Conservation (phyloP, 2,888 invertebrate species). For the Pegoplata infirma region DNA sequence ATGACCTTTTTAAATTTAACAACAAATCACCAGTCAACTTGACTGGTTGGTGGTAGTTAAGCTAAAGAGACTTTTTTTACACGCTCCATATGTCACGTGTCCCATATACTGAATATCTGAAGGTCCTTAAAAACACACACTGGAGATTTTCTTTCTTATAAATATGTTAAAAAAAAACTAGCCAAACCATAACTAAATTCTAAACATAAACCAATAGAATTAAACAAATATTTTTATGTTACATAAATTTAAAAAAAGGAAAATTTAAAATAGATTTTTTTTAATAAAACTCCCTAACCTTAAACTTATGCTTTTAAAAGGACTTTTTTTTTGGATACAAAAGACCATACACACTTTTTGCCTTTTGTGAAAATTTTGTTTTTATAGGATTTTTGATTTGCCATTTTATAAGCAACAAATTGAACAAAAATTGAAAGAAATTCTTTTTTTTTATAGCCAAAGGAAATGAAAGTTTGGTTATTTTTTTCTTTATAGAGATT, state of each 20-base stretch:
- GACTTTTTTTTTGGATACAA: slow-evolving; percentile 5
- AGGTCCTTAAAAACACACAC: slow-evolving; percentile 39
- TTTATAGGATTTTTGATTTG: slow-evolving; percentile 55
- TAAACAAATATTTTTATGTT: slow-evolving; percentile 17
- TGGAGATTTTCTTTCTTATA: slow-evolving; percentile 17
- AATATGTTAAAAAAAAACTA: neutral
- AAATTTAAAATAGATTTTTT: slow-evolving; percentile 43
- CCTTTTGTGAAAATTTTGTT: neutral
- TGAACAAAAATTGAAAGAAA: slow-evolving; percentile 51
- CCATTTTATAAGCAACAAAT: slow-evolving; percentile 54
- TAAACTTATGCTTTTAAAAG: slow-evolving; percentile 12
- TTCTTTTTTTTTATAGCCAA: neutral
- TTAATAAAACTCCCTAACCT: neutral
- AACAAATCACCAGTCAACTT: slow-evolving; percentile 21
- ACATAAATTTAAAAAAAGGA: slow-evolving; percentile 47
- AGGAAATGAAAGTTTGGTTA: too few species aligned
- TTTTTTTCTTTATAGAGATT: slow-evolving; percentile 25
- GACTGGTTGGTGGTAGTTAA: slow-evolving; percentile 58
- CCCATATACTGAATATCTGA: too few species aligned
- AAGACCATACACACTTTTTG: slow-evolving; percentile 1
- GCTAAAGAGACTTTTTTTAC: slow-evolving; percentile 66
- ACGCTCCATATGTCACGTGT: slow-evolving; percentile 77
- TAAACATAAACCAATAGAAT: slow-evolving; percentile 37
- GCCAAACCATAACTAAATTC: slow-evolving; percentile 58
- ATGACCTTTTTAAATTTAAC: slow-evolving; percentile 19